Evolutionary conservation across 1,140 invertebrate genomes (phyloP).

Genomic region (Diploscapter pachys): DNA sequence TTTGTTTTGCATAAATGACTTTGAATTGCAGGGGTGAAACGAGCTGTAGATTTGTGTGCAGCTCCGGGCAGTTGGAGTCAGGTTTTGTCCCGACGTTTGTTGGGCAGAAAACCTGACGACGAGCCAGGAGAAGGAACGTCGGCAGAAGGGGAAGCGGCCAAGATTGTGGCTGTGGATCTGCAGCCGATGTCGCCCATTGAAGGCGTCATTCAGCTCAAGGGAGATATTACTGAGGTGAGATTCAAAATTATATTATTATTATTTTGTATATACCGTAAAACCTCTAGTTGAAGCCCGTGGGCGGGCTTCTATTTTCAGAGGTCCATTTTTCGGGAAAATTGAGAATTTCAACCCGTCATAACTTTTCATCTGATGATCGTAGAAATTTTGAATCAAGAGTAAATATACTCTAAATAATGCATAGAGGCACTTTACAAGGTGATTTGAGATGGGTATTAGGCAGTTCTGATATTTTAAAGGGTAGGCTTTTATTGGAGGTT

Average conservation of each 20-base stretch:
- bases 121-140: neutral
- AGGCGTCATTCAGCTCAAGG: slow-evolving; percentile 89
- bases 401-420: too few relatives aligned
- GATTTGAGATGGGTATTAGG: too few relatives aligned
- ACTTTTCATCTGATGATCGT: too few relatives aligned
- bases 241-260: neutral
- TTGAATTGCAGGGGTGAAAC: slow-evolving; percentile 71
- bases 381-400: too few relatives aligned
- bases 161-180: slow-evolving; percentile 95
- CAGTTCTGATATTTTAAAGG: too few relatives aligned
- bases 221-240: slow-evolving; percentile 86
- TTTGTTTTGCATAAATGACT: slow-evolving; percentile 7
- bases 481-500: too few relatives aligned
- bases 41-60: slow-evolving; percentile 93
- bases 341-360: too few relatives aligned
- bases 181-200: slow-evolving; percentile 95
- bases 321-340: too few relatives aligned
- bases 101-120: slow-evolving; percentile 4
- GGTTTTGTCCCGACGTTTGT: slow-evolving; percentile 74
- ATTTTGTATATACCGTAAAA: too few relatives aligned
- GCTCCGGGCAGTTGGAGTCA: slow-evolving; percentile 98
- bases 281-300: too few relatives aligned
- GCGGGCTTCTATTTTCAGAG: too few relatives aligned
- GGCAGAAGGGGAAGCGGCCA: slow-evolving; percentile 58
- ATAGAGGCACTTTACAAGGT: too few relatives aligned